Evolutionary conservation across 2,888 invertebrate genomes (phyloP), one percentile per base, ranked within the genome.

Genomic region (Cataglyphis cursor): DNA sequence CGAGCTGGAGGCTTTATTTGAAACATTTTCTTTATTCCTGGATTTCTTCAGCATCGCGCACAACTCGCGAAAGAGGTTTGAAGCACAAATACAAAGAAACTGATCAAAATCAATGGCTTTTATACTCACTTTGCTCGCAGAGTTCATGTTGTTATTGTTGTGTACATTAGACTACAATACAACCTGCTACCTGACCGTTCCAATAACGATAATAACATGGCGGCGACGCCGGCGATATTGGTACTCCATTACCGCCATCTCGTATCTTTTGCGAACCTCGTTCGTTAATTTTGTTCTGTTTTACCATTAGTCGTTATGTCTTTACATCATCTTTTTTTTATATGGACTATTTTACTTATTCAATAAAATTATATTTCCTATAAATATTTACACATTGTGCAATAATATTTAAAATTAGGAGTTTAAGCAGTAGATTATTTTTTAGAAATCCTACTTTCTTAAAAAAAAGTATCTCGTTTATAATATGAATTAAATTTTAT

Each of bases 141-240:
- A 94, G 87, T 94, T 94, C 94, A 94, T 94, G 87, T 89, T 88
- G 65, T 82, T 87, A 90, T 90, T 93, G 95, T 95, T 66, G 76
- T 66, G 28, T 75, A 65, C 24, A 6, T 8, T 54, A 10, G n/a
- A 44, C 18, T 51, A 28, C 3, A 9, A 35, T 2, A 1, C 28
- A 28, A 28, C 28, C 28, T 2, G 28, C 28, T 28, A 28, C n/a
- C n/a, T 2, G 28, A 24, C 5, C 24, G 35, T 38, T 48, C 9
- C 1, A 5, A 48, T 24, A 18, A 5, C 0, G 1, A 18, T 12
- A 28, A 12, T 35, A 15, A 75, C n/a, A 21, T 3, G 12, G 66
- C 35, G 48, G 31, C 65, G 35, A 51, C 8, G 12, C 48, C 35
- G 48, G 31, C 65, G 35, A 35, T 4, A n/a, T 15, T 21, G 15